These are phyloP conservation scores for Enteromius argenteus DNA, from an alignment of 2,797 vertebrate genomes.

Conservation along the genomic window DNA sequence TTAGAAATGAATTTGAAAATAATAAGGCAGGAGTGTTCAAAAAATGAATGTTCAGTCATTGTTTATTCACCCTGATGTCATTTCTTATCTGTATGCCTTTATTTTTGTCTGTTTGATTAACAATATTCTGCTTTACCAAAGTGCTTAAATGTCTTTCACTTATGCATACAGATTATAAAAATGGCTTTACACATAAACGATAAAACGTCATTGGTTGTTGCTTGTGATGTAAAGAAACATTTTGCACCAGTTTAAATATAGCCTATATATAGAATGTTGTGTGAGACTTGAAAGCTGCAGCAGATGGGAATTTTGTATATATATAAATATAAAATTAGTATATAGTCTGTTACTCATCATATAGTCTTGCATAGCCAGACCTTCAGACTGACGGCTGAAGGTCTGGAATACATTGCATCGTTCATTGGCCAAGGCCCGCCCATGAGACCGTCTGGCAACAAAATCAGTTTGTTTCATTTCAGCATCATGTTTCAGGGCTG, in stretches of 20 bases:
- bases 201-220: neutral
- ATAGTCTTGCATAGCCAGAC: too few relatives aligned
- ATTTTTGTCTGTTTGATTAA: neutral
- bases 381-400: too few relatives aligned
- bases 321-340: too few relatives aligned
- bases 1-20: neutral
- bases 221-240: neutral
- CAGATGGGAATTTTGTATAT: neutral
- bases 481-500: too few relatives aligned
- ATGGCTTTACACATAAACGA: neutral
- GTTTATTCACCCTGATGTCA: conserved; percentile 32
- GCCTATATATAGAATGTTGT: neutral
- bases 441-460: too few relatives aligned
- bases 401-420: too few relatives aligned
- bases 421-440: too few relatives aligned
- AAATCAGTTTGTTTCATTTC: too few relatives aligned
- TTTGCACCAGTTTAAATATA: neutral
- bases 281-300: neutral
- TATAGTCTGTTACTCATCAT: too few relatives aligned
- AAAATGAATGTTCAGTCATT: neutral
- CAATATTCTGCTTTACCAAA: neutral
- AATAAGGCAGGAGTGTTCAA: neutral
- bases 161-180: neutral
- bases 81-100: neutral
- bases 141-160: neutral